Conservation (phyloP, 2,888 invertebrate species). For the Boloria selene region DNA sequence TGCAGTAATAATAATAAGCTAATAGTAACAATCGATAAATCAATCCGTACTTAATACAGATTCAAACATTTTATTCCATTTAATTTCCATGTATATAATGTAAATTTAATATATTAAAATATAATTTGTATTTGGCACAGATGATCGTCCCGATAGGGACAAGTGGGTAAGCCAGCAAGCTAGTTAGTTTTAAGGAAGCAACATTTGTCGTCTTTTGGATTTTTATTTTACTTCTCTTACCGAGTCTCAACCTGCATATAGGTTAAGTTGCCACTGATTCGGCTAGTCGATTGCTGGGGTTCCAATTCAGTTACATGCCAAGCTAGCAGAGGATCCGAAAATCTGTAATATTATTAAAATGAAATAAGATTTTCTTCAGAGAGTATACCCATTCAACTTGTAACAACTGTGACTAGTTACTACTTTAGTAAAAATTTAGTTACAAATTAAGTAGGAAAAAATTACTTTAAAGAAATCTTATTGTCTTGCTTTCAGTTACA, state of each 20-base stretch:
- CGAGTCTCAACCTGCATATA: slow-evolving; percentile 68
- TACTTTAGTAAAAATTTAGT: no score
- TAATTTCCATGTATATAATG: no score
- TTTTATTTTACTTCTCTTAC: slow-evolving; percentile 47
- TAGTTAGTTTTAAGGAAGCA: no score
- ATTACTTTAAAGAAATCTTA: no score
- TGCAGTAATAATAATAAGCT: background rate
- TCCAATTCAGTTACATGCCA: slow-evolving; percentile 68
- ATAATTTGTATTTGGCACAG: no score
- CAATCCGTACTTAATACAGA: no score
- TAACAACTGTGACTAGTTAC: background rate
- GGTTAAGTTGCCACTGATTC: slow-evolving; percentile 39
- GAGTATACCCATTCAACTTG: background rate
- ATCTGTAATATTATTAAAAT: slow-evolving; percentile 47
- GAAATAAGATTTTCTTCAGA: background rate
- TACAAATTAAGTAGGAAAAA: no score
- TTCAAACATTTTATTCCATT: no score
- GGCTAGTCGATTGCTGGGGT: slow-evolving; percentile 50
- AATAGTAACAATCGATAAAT: background rate
- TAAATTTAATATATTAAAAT: no score
- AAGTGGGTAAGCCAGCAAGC: no score
- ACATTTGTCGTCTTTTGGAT: background rate
- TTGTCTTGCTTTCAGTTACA: no score
- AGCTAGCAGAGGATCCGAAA: slow-evolving; percentile 55
- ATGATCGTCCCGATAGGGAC: no score